Conservation (phyloP, 1,140 invertebrate species). For the Theocolax elegans region DNA sequence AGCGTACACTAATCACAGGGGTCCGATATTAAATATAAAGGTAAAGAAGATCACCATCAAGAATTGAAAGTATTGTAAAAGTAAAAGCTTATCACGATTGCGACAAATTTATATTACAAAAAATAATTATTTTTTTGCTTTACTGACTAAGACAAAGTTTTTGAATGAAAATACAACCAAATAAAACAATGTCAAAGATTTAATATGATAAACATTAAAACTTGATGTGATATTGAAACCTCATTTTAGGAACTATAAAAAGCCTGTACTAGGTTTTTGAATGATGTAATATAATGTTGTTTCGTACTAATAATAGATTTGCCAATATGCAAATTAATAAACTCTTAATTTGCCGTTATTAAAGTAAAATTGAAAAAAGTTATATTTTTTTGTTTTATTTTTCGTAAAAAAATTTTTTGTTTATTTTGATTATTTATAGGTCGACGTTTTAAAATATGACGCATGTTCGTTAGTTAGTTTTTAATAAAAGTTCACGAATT, state of each 20-base stretch:
- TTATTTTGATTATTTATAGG: constrained; percentile 34
- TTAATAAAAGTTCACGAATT: constrained; percentile 41
- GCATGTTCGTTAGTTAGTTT: constrained; percentile 39
- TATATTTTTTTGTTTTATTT: constrained; percentile 38
- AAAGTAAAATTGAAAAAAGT: constrained; percentile 25
- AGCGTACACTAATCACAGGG: constrained; percentile 60
- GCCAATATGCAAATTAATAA: constrained; percentile 12
- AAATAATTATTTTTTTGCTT: too few species aligned
- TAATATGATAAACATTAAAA: constrained; percentile 26
- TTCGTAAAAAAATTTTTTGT: constrained; percentile 5
- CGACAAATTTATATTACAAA: constrained; percentile 16
- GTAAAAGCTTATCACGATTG: constrained; percentile 9
- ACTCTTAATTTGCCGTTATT: constrained; percentile 22
- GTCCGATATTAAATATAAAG: constrained; percentile 66
- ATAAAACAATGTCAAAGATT: constrained; percentile 19
- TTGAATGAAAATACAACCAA: constrained; percentile 17
- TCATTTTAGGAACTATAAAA: constrained; percentile 24
- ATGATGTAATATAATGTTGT: constrained; percentile 35
- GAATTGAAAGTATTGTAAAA: constrained; percentile 11
- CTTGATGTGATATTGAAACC: constrained; percentile 38
- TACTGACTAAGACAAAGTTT: too few species aligned
- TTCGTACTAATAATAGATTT: constrained; percentile 31
- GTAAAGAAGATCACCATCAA: constrained; percentile 51
- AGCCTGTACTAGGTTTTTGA: constrained; percentile 14
- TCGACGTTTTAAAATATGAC: constrained; percentile 28